Conservation (phyloP, 1,140 invertebrate species). For the Aphelinus atriplicis region DNA sequence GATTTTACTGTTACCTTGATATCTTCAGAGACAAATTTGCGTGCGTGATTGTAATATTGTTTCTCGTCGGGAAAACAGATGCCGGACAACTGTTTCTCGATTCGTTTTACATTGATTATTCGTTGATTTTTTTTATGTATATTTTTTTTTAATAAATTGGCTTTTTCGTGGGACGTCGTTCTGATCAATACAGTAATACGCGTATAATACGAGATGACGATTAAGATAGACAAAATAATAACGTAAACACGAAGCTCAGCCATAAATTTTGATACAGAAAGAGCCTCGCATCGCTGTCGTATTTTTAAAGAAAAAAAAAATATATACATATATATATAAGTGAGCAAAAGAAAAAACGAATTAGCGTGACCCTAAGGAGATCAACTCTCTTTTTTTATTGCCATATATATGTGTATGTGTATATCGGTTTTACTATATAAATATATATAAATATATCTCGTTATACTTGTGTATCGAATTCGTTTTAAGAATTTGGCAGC, state of each 20-base stretch:
- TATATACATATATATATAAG: background rate
- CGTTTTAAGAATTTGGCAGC: slow-evolving; percentile 23
- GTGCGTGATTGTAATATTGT: slow-evolving; percentile 18
- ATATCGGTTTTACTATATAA: slow-evolving; percentile 17
- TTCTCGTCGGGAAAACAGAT: slow-evolving; percentile 23
- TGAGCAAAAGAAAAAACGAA: slow-evolving; percentile 19
- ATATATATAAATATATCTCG: background rate
- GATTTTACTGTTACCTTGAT: slow-evolving; percentile 29
- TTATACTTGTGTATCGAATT: slow-evolving; percentile 22
- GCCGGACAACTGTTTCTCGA: slow-evolving; percentile 14
- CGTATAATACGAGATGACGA: background rate
- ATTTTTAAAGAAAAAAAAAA: slow-evolving; percentile 7
- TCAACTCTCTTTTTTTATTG: slow-evolving; percentile 10
- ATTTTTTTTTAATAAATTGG: slow-evolving; percentile 19
- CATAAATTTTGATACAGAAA: slow-evolving; percentile 38
- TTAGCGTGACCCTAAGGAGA: slow-evolving; percentile 11
- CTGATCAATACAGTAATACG: background rate
- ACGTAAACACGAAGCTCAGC: slow-evolving; percentile 6
- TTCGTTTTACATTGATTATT: slow-evolving; percentile 27
- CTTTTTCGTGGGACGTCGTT: background rate
- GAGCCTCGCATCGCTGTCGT: slow-evolving; percentile 28
- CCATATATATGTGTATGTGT: background rate
- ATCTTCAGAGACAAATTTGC: slow-evolving; percentile 12
- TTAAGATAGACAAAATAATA: slow-evolving; percentile 6
- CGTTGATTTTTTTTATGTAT: slow-evolving; percentile 21